Base-by-base conservation (phyloP, 2,888 invertebrate genomes). In the Liodrosophila aerea region DNA sequence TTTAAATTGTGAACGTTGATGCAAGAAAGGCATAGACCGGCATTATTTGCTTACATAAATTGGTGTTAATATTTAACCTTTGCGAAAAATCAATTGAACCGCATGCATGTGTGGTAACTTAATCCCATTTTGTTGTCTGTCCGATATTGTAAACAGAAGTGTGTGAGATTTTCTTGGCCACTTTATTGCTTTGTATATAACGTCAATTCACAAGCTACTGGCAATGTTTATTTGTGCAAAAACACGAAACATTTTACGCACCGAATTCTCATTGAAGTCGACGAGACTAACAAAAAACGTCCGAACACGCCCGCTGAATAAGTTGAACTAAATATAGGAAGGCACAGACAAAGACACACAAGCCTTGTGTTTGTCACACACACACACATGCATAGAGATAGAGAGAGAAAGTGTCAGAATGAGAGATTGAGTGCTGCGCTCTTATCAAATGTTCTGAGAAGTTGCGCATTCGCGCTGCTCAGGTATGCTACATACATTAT, bases 61-160 rank as follows among this genome's bases (percentile, higher is more conserved):
- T 22, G 22, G 22, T 5, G 57, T 57, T 71, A n/a, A n/a, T n/a
- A n/a, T n/a, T n/a, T n/a, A n/a, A 64, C 59, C 74, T 59, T 60
- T 47, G 52, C 44, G 36, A 53, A 69, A 56, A 50, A 43, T 63
- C 27, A 53, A 59, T 59, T 49, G 34, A 57, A 27, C 46, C 11
- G 12, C 62, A 34, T 31, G 40, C 43, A 11, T 36, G 12, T 43
- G 30, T 11, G 47, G 39, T 45, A 50, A 40, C 22, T 46, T 39
- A 44, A 57, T 45, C n/a, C 46, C 13, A 13, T 57, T 67, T 37
- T 7, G 5, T 18, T 31, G 18, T 36, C 34, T 66, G 11, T 45
- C 11, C 41, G 33, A 30, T 41, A 34, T 39, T 36, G 39, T 15
- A 31, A 60, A 29, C 60, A 72, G 30, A n/a, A n/a, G n/a, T n/a